Evolutionary conservation across 2,888 invertebrate genomes (phyloP).

Genomic region (Capitulum mitella): DNA sequence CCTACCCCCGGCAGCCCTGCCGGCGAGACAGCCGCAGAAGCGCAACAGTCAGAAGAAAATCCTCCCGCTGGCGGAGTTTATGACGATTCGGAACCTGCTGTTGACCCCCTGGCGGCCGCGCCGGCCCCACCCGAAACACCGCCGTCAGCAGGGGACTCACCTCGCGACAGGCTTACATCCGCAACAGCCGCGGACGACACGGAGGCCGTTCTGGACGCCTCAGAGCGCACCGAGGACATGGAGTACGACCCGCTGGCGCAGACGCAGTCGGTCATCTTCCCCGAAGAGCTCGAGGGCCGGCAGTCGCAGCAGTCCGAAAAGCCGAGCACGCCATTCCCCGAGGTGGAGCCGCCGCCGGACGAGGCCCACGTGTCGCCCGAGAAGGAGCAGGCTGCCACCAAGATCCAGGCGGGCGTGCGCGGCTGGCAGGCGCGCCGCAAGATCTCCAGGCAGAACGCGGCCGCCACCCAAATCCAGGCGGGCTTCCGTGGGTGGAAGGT

Average conservation of each 20-base stretch:
- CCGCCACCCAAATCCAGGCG: slow-evolving; percentile 27
- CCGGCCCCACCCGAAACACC: no score
- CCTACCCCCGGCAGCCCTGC: no score
- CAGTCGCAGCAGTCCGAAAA: background rate
- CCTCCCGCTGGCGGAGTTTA: background rate
- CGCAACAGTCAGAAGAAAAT: background rate
- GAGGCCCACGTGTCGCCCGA: slow-evolving; percentile 33
- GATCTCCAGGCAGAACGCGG: slow-evolving; percentile 41
- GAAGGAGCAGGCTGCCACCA: slow-evolving; percentile 47
- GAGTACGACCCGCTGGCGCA: background rate
- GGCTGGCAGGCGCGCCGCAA: slow-evolving; percentile 57
- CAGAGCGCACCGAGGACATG: slow-evolving; percentile 38
- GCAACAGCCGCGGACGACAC: background rate
- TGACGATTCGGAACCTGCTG: background rate
- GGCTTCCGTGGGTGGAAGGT: slow-evolving; percentile 26
- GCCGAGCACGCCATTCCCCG: slow-evolving; percentile 3
- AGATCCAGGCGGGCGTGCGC: slow-evolving; percentile 60
- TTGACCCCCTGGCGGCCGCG: background rate
- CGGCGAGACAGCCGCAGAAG: background rate
- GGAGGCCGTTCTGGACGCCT: slow-evolving; percentile 25
- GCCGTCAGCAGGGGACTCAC: background rate
- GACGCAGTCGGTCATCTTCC: background rate
- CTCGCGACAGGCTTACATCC: background rate
- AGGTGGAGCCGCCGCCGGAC: background rate
- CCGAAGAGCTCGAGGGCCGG: background rate